Evolutionary conservation across 2,113 vertebrate species (phyloP), one percentile per base, ranked within the genome.

Genomic region (Apteryx mantelli): DNA sequence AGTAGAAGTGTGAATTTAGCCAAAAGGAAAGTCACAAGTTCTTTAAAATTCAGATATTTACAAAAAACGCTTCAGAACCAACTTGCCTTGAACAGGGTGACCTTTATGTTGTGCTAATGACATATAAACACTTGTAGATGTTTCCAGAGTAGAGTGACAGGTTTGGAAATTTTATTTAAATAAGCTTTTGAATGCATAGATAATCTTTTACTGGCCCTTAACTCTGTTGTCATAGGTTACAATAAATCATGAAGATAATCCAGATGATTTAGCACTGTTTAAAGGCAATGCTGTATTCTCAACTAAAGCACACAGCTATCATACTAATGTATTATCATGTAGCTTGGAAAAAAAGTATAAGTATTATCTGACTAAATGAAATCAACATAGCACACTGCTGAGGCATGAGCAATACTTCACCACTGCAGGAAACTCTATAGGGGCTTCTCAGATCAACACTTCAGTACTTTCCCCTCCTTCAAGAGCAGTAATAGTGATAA

Each of bases 321-420:
- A 32, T 58, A 58, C 7, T 48, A 46, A 38, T 9, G 5, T 15
- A 50, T 58, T 53, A 48, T 24, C 21, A 38, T 4, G 11, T 10
- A 58, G 9, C 21, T 32, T 10, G 4, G 2, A 0, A 0, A 1
- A 5, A 34, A 28, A 38, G 16, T 5, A 4, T 53, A 53, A 18
- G 22, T 71, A 36, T 38, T 20, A 18, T 21, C 25, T 73, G 34
- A 73, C 38, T 73, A 53, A 53, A 73, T 20, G 50, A 11, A 73
- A 38, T 53, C 50, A 73, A 38, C 42, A 46, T 14, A 22, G 11
- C 13, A 46, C 66, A 24, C 25, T 9, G 16, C 36, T 24, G 36
- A 36, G 48, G n/a, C 48, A 71, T 8, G 9, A 36, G 46, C 50
- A 52, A 36, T 26, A 52, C 16, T 36, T 71, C 15, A 17, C 7